Evolutionary conservation across 1,140 invertebrate genomes (phyloP), one percentile per base, ranked within the genome.

Genomic region (Halyomorpha halys): DNA sequence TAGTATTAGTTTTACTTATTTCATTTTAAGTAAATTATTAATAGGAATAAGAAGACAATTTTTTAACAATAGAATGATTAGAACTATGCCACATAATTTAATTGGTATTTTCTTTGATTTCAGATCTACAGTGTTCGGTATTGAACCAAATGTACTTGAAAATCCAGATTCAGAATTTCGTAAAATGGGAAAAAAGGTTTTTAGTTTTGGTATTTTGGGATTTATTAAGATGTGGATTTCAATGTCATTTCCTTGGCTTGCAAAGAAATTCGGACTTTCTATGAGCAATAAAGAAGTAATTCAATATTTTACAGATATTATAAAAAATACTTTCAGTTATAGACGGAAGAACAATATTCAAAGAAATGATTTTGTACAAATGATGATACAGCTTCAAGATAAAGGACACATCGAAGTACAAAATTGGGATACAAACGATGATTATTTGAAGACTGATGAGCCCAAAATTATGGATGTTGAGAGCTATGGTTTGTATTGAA

Each of bases 281-380:
- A 13, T 49, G 3, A 19, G 6, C 47, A 18, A 18, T 21, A 21
- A 49, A 19, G 47, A 49, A 3, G 21, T 49, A 18, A 16, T 49
- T 6, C 3, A 18, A 49, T 49, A 59, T 59, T 49, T 62, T 15
- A 21, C 21, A 19, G 61, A 45, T 15, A 45, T 45, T 14, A 49
- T 62, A 16, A 45, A 73, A 59, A 69, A 74, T 9, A 74, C 74
- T 0, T 69, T 80, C 0, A 68, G 75, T 21, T 71, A 75, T 27
- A 68, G 78, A 45, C 69, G 74, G n/a, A 70, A 73, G 61, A 75
- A 77, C 62, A 74, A 76, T 44, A 69, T 73, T 0, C 69, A 67
- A 14, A 70, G 74, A 25, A 76, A 77, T 18, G 79, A 81, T 49
- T 74, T 72, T 53, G 30, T 72, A 30, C 64, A 72, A 54, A 39